These are phyloP conservation scores for Eurois occulta DNA, from an alignment of 2,888 invertebrate genomes.

Conservation along the genomic window DNA sequence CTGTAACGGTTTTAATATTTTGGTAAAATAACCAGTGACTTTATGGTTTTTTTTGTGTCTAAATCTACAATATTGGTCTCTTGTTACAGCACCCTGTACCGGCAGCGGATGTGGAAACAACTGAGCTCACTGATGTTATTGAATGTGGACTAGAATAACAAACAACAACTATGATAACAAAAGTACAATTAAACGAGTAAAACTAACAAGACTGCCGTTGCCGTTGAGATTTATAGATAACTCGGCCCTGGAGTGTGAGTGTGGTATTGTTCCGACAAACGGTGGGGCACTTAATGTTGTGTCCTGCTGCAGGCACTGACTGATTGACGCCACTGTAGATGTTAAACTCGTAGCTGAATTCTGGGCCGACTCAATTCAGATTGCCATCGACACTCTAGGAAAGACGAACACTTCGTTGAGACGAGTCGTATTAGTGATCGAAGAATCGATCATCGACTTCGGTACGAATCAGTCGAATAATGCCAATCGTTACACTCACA, in stretches of 20 bases:
- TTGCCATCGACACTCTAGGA: neutral
- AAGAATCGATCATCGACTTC: neutral
- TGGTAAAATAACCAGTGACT: neutral
- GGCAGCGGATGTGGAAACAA: constrained; percentile 11
- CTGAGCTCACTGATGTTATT: constrained; percentile 20
- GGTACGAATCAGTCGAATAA: neutral
- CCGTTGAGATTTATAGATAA: neutral
- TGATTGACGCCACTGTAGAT: neutral
- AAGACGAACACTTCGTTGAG: neutral
- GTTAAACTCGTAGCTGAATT: neutral
- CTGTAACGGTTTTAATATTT: neutral
- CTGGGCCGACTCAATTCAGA: neutral
- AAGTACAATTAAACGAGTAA: neutral
- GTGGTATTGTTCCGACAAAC: neutral
- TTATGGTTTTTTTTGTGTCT: neutral
- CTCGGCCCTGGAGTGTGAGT: neutral
- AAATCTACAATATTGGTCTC: neutral
- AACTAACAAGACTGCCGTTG: neutral
- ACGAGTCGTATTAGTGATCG: neutral
- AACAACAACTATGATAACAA: neutral
- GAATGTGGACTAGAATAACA: constrained; percentile 22
- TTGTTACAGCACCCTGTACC: constrained; percentile 52
- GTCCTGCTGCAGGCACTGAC: neutral
- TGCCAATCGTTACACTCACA: neutral
- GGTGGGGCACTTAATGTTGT: neutral